Percentiles rank a stretch among this genome's conserved stretches.
Conservation (phyloP, 1,140 invertebrate genomes). For the Adoxophyes honmai region DNA sequence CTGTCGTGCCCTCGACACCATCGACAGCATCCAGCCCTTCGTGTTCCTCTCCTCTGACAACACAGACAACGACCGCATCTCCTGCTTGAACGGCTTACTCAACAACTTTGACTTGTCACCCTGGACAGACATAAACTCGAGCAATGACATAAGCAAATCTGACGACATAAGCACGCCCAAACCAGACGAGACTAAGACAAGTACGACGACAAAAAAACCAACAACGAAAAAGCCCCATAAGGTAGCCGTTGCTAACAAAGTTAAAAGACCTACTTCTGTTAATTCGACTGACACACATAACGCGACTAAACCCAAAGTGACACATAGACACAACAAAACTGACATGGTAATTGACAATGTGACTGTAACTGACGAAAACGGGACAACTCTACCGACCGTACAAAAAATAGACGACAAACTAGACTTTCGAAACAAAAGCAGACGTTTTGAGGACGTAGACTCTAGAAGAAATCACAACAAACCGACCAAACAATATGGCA, state of each 20-base stretch:
- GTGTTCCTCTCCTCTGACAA: constrained; percentile 85
- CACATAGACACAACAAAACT: constrained; percentile 31
- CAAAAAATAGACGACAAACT: constrained; percentile 74
- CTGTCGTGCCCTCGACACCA: constrained; percentile 88
- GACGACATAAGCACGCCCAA: constrained; percentile 26
- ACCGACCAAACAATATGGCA: constrained; percentile 32
- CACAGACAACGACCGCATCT: constrained; percentile 80
- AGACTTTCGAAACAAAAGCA: constrained; percentile 73
- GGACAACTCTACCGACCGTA: constrained; percentile 36
- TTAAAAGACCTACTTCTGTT: constrained; percentile 26
- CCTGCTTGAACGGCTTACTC: constrained; percentile 83
- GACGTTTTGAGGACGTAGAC: constrained; percentile 52
- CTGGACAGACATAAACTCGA: constrained; percentile 77
- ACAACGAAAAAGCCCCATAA: constrained; percentile 37
- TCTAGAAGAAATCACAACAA: constrained; percentile 37
- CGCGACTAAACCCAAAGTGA: constrained; percentile 26
- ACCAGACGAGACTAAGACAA: constrained; percentile 27
- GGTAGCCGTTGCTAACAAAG: constrained; percentile 25
- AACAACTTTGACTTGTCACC: constrained; percentile 83
- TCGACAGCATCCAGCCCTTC: constrained; percentile 85
- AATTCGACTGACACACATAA: constrained; percentile 25
- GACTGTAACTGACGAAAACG: constrained; percentile 19
- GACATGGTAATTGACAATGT: constrained; percentile 18
- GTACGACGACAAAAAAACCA: constrained; percentile 19
- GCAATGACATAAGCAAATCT: constrained; percentile 59